Evolutionary conservation across 1,140 invertebrate species (phyloP), one percentile per base, ranked within the genome.

Genomic region (Drosophila funebris): DNA sequence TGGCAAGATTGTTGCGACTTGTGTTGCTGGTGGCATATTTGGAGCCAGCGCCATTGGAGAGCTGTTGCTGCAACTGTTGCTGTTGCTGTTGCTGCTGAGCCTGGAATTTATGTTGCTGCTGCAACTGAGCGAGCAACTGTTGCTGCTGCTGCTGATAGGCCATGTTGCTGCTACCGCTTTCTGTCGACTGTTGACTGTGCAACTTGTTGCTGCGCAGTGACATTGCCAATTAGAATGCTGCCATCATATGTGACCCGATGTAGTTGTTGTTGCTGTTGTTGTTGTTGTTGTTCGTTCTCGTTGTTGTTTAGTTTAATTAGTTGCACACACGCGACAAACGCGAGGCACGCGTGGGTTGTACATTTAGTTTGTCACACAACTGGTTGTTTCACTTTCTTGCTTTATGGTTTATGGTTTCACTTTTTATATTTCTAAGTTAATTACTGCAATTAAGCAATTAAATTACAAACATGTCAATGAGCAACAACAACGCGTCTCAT

Each of bases 71-170:
- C 50, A 13, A 13, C 33, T 36, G 31, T 3, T 63, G 46, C 4
- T 66, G 62, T 73, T 82, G 31, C 14, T 46, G 48, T 27, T 80
- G 62, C 16, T 87, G 88, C 22, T 90, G 85, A 4, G 92, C 91
- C 57, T 92, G 91, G 56, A 92, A 91, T 66, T 92, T 91, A 53
- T 91, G 90, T 27, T 90, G 87, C 48, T 92, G 90, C 60, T 90
- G 88, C 61, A 85, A 53, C 56, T 90, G 87, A 5, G 83, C 81
- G 37, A 90, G 68, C 70, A 92, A 77, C 39, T 92, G 90, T 56
- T 92, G 91, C 60, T 91, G 91, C 53, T 92, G 91, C 44, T 91
- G 85, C 39, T 91, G 90, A 69, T 85, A 90, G 20, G 74, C 77
- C 77, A 78, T 76, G 64, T 63, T 73, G 75, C 46, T 46, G 66